Percentiles rank a stretch among this genome's conserved stretches.
Conservation (phyloP, 2,888 invertebrate genomes). For the Incurvaria masculella region DNA sequence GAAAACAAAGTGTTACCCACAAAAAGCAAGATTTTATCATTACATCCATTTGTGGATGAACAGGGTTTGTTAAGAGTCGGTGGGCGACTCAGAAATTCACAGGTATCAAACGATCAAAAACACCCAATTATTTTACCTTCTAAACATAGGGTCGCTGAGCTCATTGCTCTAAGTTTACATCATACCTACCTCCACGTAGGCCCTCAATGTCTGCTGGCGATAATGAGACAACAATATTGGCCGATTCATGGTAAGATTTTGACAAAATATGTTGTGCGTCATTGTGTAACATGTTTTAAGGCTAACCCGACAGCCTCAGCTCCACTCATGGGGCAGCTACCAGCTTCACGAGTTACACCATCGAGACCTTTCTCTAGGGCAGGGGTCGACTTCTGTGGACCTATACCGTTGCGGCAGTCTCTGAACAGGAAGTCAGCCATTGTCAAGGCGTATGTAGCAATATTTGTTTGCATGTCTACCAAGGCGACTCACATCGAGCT, state of each 20-base stretch:
- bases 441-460: conserved; percentile 1
- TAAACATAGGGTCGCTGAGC: background rate
- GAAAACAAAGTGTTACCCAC: background rate
- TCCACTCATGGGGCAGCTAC: conserved; percentile 5
- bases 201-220: background rate
- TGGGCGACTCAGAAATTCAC: background rate
- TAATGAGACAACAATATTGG: conserved; percentile 3
- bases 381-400: conserved; percentile 5
- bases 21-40: background rate
- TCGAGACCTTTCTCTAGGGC: background rate
- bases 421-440: background rate
- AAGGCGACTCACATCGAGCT: conserved; percentile 12
- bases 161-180: conserved; percentile 4
- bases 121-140: conserved; percentile 6
- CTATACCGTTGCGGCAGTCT: background rate
- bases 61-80: conserved; percentile 1
- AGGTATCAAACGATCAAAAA: background rate
- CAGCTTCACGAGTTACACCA: background rate
- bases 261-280: background rate
- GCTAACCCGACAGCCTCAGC: background rate
- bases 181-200: conserved; percentile 1
- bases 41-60: conserved; percentile 2
- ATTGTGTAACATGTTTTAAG: conserved; percentile 4
- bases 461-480: conserved; percentile 1
- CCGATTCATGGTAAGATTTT: background rate